Conservation (phyloP, 1,140 invertebrate genomes). For the Drosophila cardini region DNA sequence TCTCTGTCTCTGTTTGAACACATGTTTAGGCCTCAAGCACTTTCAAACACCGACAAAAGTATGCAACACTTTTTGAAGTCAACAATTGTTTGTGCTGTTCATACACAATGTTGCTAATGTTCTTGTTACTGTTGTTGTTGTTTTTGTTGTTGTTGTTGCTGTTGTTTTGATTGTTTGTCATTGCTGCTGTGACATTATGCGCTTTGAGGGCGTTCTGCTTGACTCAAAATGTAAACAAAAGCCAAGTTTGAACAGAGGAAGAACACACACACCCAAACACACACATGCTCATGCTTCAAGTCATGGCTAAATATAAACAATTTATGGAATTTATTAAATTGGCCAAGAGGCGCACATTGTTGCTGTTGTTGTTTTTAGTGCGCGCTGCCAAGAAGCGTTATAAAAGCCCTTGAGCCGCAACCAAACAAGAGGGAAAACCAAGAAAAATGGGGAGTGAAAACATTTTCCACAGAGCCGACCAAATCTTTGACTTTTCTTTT, state of each 20-base stretch:
- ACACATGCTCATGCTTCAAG: constrained; percentile 22
- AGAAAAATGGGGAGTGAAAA: constrained; percentile 13
- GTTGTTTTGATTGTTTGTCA: constrained; percentile 7
- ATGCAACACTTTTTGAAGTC: constrained; percentile 35
- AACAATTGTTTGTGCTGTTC: constrained; percentile 32
- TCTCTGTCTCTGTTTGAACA: neutral
- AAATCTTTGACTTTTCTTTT: constrained; percentile 50
- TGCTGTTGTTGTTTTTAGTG: constrained; percentile 19
- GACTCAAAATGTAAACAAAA: constrained; percentile 44
- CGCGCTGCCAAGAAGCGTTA: constrained; percentile 26
- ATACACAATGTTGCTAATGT: constrained; percentile 9
- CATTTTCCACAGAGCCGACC: constrained; percentile 50
- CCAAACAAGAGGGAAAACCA: constrained; percentile 30
- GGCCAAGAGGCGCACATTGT: constrained; percentile 55
- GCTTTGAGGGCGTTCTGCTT: constrained; percentile 11
- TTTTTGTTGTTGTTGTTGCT: constrained; percentile 1
- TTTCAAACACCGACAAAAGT: constrained; percentile 25
- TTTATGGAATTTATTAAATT: constrained; percentile 80
- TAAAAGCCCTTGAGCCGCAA: constrained; percentile 43
- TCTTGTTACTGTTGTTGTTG: constrained; percentile 12
- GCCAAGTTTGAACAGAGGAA: constrained; percentile 22
- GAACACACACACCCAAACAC: constrained; percentile 23
- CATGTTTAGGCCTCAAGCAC: constrained; percentile 13
- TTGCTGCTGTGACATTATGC: constrained; percentile 24
- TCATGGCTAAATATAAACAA: constrained; percentile 58